These are phyloP conservation scores for Lagopus leucura DNA, from an alignment of 2,113 vertebrate species.

Conservation along the genomic window DNA sequence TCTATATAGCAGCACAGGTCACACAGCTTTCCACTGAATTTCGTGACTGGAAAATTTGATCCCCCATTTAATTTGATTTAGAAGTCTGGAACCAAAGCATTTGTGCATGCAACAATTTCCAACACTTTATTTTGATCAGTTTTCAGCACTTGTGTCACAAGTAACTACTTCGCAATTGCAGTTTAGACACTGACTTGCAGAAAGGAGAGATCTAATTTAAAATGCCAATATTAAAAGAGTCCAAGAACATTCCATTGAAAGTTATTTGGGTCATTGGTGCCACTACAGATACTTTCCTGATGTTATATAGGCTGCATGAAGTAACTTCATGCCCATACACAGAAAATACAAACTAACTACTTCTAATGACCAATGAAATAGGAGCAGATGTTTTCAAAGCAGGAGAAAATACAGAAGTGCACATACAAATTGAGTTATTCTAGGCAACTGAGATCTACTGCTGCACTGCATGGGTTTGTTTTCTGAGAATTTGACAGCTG, in stretches of 20 bases:
- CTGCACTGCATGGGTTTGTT: background rate
- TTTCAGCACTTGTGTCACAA: slow-evolving; percentile 46
- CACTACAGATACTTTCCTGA: slow-evolving; percentile 10
- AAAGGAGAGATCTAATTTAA: slow-evolving; percentile 60
- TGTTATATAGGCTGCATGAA: background rate
- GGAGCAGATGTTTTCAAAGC: slow-evolving; percentile 44
- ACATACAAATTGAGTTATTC: slow-evolving; percentile 39
- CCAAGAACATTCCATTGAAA: background rate
- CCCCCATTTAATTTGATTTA: slow-evolving; percentile 56
- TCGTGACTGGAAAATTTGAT: slow-evolving; percentile 54
- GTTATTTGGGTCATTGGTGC: slow-evolving; percentile 41
- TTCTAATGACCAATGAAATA: background rate
- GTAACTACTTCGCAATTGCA: background rate
- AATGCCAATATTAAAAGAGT: slow-evolving; percentile 57
- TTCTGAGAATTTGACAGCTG: slow-evolving; percentile 52
- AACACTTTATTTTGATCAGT: slow-evolving; percentile 43
- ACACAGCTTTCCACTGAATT: slow-evolving; percentile 27
- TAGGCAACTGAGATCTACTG: background rate
- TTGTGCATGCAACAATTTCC: slow-evolving; percentile 6
- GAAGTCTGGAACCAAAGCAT: slow-evolving; percentile 52
- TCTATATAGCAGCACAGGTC: slow-evolving; percentile 27
- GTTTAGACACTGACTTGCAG: slow-evolving; percentile 23
- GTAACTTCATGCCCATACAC: background rate
- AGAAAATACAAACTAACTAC: background rate
- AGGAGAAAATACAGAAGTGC: slow-evolving; percentile 13